Evolutionary conservation across 2,888 invertebrate species (phyloP), one percentile per base, ranked within the genome.

Genomic region (Busseola fusca): DNA sequence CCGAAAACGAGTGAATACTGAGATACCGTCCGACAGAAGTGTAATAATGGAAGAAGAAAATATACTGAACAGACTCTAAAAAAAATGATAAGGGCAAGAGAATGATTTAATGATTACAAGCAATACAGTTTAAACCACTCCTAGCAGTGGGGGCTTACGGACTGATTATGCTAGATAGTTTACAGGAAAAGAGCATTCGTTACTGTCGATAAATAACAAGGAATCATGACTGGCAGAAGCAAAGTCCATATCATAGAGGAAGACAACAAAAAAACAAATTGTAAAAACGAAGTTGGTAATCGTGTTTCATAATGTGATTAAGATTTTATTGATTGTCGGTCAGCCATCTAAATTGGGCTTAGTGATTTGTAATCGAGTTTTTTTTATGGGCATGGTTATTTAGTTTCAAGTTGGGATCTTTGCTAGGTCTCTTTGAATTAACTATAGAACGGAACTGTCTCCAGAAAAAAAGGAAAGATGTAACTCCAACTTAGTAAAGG

Each of bases 231-330:
- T 27, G 25, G 30, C 7, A 16, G n/a, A 72, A 37, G 5, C 56
- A 34, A 74, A 72, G 57, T 34, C 56, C 56, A 21, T 30, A n/a
- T 27, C 27, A 50, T 10, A 30, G 2, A 40, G n/a, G 4, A n/a
- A 27, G 27, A 69, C 40, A 74, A n/a, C 50, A 56, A 76, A 76
- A 25, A 16, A 9, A 18, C 25, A 12, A 10, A 2, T 48, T n/a
- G 21, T 30, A 60, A 74, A 76, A 74, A 74, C 25, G 7, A 48
- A 42, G 12, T 14, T 30, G 7, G 25, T 37, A 30, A 25, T 48
- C 40, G 30, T 50, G 37, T 21, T n/a, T n/a, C 42, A 30, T 70
- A 48, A 75, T 50, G n/a, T 50, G 64, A 78, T 76, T 58, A 78
- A 48, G 45, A 72, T 62, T 54, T 48, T 25, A 63, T 66, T 48